These are phyloP conservation scores for Amphiduros pacificus DNA, from an alignment of 2,888 invertebrate species.

Conservation along the genomic window DNA sequence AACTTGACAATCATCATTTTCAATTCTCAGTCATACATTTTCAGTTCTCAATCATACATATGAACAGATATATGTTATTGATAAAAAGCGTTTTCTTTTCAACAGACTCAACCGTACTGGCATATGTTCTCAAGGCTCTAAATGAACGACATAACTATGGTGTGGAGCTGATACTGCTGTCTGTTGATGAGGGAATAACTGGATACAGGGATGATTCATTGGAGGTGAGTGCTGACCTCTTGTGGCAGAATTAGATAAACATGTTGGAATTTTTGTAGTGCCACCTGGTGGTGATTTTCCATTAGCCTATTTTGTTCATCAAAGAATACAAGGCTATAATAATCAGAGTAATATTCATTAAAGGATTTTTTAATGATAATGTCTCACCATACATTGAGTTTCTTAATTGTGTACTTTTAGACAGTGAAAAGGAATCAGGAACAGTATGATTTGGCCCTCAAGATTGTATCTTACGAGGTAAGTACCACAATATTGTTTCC, in stretches of 20 bases:
- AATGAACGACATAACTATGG: constrained; percentile 91
- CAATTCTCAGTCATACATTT: neutral
- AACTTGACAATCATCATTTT: neutral
- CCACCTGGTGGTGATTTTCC: too few relatives aligned
- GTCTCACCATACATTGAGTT: neutral
- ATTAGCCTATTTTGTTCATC: too few relatives aligned
- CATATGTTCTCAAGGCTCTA: constrained; percentile 86
- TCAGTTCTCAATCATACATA: too few relatives aligned
- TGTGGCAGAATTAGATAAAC: too few relatives aligned
- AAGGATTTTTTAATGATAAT: neutral
- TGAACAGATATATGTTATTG: too few relatives aligned
- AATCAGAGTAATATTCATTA: too few relatives aligned
- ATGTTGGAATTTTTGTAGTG: too few relatives aligned
- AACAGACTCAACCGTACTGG: constrained; percentile 92
- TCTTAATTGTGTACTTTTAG: constrained; percentile 39
- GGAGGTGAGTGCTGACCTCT: constrained; percentile 65
- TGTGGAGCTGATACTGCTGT: constrained; percentile 83
- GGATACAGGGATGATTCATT: constrained; percentile 90
- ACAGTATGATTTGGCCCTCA: constrained; percentile 90
- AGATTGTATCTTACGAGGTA: constrained; percentile 88
- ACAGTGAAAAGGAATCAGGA: constrained; percentile 93
- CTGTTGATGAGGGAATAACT: constrained; percentile 98
- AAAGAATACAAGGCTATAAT: too few relatives aligned
- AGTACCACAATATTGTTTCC: too few relatives aligned
- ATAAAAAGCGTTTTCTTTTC: neutral